Evolutionary conservation across 2,888 invertebrate species (phyloP).

Genomic region (Protodeltote pygarga): DNA sequence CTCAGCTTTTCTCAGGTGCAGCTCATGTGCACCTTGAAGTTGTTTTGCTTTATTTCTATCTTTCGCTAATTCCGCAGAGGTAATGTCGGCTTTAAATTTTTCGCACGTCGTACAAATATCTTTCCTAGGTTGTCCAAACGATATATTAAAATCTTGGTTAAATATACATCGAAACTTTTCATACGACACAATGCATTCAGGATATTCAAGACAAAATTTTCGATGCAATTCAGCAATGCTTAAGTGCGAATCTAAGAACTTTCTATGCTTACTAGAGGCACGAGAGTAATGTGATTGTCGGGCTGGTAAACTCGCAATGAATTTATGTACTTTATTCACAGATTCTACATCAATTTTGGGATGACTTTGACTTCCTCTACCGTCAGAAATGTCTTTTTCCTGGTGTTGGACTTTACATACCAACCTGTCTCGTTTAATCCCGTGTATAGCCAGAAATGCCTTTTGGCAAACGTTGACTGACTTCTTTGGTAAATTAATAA

Average conservation of each 20-base stretch:
- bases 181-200: neutral
- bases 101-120: too few relatives aligned
- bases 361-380: neutral
- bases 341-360: neutral
- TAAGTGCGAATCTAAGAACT: constrained; percentile 2
- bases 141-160: constrained; percentile 8
- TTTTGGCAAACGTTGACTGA: neutral
- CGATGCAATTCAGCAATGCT: neutral
- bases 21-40: neutral
- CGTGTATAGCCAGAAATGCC: constrained; percentile 2
- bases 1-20: constrained; percentile 6
- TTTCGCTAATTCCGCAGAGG: too few relatives aligned
- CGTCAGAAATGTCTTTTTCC: constrained; percentile 3
- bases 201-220: neutral
- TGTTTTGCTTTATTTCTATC: too few relatives aligned
- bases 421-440: constrained; percentile 2
- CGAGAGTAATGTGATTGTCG: constrained; percentile 5
- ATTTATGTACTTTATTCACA: neutral
- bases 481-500: neutral
- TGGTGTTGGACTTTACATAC: constrained; percentile 1
- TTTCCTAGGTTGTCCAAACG: too few relatives aligned
- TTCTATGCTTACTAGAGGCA: constrained; percentile 1
- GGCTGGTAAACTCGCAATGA: constrained; percentile 8
- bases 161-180: constrained; percentile 9
- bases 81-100: too few relatives aligned